Percentiles rank a stretch among this genome's conserved stretches.
phyloP scores from a whole-genome alignment of 1,140 invertebrate genomes.

The Kradibia gibbosae region DNA sequence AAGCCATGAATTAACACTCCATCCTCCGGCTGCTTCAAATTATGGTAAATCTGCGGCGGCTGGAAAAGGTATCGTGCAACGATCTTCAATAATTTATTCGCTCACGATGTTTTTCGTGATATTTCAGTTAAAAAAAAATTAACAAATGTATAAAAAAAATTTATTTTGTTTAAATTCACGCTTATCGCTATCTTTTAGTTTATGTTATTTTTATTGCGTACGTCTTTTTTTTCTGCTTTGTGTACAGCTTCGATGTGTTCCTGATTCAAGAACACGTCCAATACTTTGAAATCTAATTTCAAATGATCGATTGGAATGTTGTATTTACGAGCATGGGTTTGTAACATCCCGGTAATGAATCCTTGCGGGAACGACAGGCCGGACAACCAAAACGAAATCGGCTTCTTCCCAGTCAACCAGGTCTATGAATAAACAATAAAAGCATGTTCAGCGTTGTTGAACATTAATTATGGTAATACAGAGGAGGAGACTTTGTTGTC shows the following conservation, averaged over 20 bases:
- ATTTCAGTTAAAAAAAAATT: too few species aligned
- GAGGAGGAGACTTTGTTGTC: too few species aligned
- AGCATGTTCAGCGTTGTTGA: too few species aligned
- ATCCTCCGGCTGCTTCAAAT: conserved; percentile 77
- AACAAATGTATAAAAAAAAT: too few species aligned
- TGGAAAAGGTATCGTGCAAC: background rate
- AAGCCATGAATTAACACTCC: conserved; percentile 89
- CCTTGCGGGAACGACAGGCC: conserved; percentile 94
- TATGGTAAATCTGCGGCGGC: conserved; percentile 70
- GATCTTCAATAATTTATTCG: too few species aligned
- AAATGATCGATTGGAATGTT: conserved; percentile 88
- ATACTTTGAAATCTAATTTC: conserved; percentile 82
- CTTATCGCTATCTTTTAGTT: too few species aligned
- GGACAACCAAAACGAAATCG: conserved; percentile 89
- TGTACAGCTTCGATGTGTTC: conserved; percentile 77
- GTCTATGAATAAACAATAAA: conserved; percentile 72
- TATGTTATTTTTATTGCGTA: conserved; percentile 50
- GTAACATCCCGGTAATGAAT: conserved; percentile 88
- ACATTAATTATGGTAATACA: too few species aligned
- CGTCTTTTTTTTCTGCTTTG: conserved; percentile 64
- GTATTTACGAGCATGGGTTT: conserved; percentile 88
- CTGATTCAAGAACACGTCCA: conserved; percentile 76
- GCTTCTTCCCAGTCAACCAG: conserved; percentile 82
- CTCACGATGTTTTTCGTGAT: too few species aligned
- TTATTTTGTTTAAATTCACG: too few species aligned